Conservation (phyloP, 2,113 vertebrate genomes). For the Gambusia holbrooki region DNA sequence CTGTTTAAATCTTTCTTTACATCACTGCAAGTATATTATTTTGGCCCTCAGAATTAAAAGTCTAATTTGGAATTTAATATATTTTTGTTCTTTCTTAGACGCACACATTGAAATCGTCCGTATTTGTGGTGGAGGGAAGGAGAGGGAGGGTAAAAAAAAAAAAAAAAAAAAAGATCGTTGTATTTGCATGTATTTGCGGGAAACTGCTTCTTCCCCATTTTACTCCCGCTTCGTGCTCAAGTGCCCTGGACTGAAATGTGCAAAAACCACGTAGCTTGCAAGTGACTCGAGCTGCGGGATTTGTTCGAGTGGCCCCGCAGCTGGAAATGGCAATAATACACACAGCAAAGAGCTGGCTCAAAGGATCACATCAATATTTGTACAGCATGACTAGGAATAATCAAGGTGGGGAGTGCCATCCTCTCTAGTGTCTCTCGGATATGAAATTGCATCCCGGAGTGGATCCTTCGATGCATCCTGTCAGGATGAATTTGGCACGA, state of each 20-base stretch:
- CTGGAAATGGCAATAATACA: slow-evolving; percentile 86
- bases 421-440: slow-evolving; percentile 88
- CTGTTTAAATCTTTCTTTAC: background rate
- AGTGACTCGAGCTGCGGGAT: slow-evolving; percentile 88
- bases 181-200: slow-evolving; percentile 77
- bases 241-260: slow-evolving; percentile 76
- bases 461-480: slow-evolving; percentile 79
- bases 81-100: background rate
- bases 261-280: slow-evolving; percentile 83
- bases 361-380: slow-evolving; percentile 99
- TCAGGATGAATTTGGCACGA: slow-evolving; percentile 72
- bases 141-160: background rate
- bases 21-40: background rate
- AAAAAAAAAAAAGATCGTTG: slow-evolving; percentile 55
- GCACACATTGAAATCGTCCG: slow-evolving; percentile 49
- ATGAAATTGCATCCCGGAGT: slow-evolving; percentile 87
- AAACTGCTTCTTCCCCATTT: slow-evolving; percentile 65
- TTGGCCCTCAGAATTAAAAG: background rate
- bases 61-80: slow-evolving; percentile 45
- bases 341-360: slow-evolving; percentile 87
- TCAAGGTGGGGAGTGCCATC: slow-evolving; percentile 87
- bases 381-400: slow-evolving; percentile 99
- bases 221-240: slow-evolving; percentile 86
- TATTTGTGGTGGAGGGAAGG: slow-evolving; percentile 32
- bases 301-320: slow-evolving; percentile 84